Percentiles rank a stretch among this genome's conserved stretches.
These are phyloP conservation scores for Neomorphus geoffroyi DNA, from an alignment of 2,797 vertebrate genomes.

Conservation along the genomic window DNA sequence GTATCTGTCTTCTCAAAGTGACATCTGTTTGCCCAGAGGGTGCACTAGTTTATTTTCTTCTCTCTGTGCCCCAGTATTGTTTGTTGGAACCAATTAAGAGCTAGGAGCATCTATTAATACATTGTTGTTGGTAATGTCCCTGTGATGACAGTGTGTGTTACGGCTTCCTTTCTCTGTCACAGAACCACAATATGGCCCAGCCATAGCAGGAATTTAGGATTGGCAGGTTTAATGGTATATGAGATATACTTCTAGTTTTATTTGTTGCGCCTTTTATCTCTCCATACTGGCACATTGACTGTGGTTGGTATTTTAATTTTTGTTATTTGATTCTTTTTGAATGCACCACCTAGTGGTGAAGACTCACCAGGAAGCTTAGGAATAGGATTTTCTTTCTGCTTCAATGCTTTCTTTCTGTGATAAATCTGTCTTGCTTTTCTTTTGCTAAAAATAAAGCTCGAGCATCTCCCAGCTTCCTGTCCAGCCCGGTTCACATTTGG, in stretches of 20 bases:
- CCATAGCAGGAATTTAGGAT: neutral
- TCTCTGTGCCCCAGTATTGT: neutral
- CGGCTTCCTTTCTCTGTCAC: neutral
- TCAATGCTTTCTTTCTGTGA: neutral
- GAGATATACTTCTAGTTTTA: neutral
- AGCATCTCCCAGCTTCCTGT: neutral
- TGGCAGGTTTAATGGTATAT: rapidly evolving
- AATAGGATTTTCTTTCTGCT: neutral
- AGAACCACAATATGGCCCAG: neutral
- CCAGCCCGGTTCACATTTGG: neutral
- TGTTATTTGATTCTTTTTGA: neutral
- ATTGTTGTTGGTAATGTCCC: neutral
- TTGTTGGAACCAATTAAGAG: neutral
- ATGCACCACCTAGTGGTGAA: constrained; percentile 18
- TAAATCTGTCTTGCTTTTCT: neutral
- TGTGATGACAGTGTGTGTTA: neutral
- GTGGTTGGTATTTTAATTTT: neutral
- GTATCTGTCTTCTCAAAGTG: neutral
- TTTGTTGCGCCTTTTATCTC: neutral
- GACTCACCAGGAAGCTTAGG: neutral
- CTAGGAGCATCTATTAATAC: neutral
- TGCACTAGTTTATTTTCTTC: neutral
- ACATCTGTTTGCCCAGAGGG: constrained; percentile 48
- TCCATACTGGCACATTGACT: rapidly evolving
- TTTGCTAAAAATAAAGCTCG: neutral